Evolutionary conservation across 2,888 invertebrate species (phyloP).

Genomic region (Mesorhabditis sp.): DNA sequence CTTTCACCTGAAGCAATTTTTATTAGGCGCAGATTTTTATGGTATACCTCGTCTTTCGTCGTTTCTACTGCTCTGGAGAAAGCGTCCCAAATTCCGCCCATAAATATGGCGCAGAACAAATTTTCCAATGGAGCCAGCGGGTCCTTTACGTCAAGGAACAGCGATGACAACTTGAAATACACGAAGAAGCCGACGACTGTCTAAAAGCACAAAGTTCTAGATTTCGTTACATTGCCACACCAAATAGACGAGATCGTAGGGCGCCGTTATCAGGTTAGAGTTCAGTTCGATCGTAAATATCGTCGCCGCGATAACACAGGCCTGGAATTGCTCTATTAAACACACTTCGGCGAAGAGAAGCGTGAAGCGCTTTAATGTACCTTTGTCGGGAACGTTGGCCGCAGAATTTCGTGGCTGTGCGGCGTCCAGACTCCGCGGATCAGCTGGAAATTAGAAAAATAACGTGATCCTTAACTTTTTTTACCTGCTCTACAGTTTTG

Average conservation of each 20-base stretch:
- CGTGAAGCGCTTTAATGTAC: conserved; percentile 13
- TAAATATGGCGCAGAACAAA: conserved; percentile 86
- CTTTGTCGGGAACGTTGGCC: conserved; percentile 86
- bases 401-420: conserved; percentile 94
- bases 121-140: conserved; percentile 99
- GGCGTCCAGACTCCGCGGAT: conserved; percentile 97
- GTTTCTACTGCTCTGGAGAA: conserved; percentile 61
- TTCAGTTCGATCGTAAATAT: conserved; percentile 95
- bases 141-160: conserved; percentile 91
- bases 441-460: conserved; percentile 64
- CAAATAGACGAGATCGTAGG: conserved; percentile 93
- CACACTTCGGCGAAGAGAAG: not conserved
- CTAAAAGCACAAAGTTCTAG: conserved; percentile 23
- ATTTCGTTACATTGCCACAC: conserved; percentile 57
- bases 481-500: conserved; percentile 77
- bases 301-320: conserved; percentile 77
- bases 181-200: conserved; percentile 57
- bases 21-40: not conserved
- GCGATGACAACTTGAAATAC: conserved; percentile 76
- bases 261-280: conserved; percentile 89
- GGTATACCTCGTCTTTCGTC: conserved; percentile 22
- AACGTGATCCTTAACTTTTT: not conserved
- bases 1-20: not conserved
- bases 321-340: conserved; percentile 13
- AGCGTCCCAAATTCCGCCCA: conserved; percentile 98